A percentile compares a stretch with the other conserved stretches of the same genome.
Evolutionary conservation across 1,140 invertebrate genomes (phyloP).

Genomic region (Lasioglossum baleicum): DNA sequence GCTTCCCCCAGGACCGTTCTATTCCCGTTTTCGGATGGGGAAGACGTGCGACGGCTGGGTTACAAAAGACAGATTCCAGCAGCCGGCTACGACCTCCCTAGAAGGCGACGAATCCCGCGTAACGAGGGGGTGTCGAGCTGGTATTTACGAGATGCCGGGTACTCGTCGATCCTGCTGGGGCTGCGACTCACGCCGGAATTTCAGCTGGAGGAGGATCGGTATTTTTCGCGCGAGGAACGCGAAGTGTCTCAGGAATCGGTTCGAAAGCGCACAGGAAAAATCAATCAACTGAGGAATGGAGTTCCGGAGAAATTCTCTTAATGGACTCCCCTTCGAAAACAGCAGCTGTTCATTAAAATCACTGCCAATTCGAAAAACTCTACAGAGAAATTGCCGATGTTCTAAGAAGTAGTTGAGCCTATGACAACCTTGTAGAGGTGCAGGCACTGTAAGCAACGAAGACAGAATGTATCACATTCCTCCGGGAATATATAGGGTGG

Average conservation of each 20-base stretch:
- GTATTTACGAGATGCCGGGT: constrained; percentile 51
- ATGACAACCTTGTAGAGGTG: too few species aligned
- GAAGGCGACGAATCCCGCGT: constrained; percentile 48
- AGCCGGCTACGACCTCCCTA: constrained; percentile 51
- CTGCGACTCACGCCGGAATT: constrained; percentile 35
- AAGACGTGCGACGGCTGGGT: constrained; percentile 25
- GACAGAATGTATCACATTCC: too few species aligned
- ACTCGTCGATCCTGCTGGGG: constrained; percentile 39
- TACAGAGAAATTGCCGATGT: too few species aligned
- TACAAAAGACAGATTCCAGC: constrained; percentile 63
- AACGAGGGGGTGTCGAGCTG: constrained; percentile 34
- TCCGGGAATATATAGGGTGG: too few species aligned
- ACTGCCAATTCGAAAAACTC: too few species aligned
- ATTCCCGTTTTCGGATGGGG: constrained; percentile 42
- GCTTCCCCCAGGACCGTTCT: constrained; percentile 25
- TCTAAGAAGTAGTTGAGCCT: too few species aligned
- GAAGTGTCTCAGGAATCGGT: neutral
- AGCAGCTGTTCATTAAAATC: too few species aligned
- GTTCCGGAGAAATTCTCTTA: too few species aligned
- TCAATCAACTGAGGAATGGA: too few species aligned
- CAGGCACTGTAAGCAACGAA: too few species aligned
- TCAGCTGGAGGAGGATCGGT: neutral
- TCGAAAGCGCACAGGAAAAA: neutral
- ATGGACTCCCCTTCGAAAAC: too few species aligned
- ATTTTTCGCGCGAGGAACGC: neutral